Evolutionary conservation across 1,140 invertebrate species (phyloP), one percentile per base, ranked within the genome.

Genomic region (Lepidurus apus): DNA sequence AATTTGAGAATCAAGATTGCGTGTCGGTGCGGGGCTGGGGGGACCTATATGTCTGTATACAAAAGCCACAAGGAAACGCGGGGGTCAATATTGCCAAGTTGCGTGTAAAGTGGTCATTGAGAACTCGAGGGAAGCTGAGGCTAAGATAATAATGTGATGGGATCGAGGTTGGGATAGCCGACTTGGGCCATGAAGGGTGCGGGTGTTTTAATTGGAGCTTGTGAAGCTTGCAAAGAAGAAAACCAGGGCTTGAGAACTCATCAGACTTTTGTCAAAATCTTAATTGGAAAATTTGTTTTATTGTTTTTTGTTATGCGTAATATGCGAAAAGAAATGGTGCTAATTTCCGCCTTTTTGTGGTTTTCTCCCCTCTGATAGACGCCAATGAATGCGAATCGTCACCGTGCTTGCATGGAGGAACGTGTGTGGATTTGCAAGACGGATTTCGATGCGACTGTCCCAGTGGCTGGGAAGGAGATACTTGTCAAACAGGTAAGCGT

Each of bases 401-500:
- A 81, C 92, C 95, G 0, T 97, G 95, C 84, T 89, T 92, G 84
- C 95, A 97, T 86, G 92, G 92, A 75, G 95, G 93, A 47, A 93
- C 90, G 76, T 98, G 95, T 85, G 86, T 92, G 34, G 91, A 93
- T 83, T 86, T 91, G 75, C 88, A 91, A 77, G 90, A 93, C 82
- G 88, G 89, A 11, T 95, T 93, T 85, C 87, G 87, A 75, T 95
- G 94, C 85, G 87, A 91, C 74, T 95, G 94, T 85, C 89, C 90
- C 11, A 83, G 90, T 7, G 91, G 93, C 42, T 97, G 94, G 93
- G 90, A 91, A 80, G 95, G 94, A 44, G 87, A 89, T 74, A 87
- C 91, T 78, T 95, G 94, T 84, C 91, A 95, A 83, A 88, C 90
- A 82, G 91, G 90, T 87, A 85, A 86, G 83, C 81, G 34, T 42